A percentile compares a stretch with the other conserved stretches of the same genome.
phyloP scores from a whole-genome alignment of 64 coral and sea anemone genomes.

The Pocillopora verrucosa region DNA sequence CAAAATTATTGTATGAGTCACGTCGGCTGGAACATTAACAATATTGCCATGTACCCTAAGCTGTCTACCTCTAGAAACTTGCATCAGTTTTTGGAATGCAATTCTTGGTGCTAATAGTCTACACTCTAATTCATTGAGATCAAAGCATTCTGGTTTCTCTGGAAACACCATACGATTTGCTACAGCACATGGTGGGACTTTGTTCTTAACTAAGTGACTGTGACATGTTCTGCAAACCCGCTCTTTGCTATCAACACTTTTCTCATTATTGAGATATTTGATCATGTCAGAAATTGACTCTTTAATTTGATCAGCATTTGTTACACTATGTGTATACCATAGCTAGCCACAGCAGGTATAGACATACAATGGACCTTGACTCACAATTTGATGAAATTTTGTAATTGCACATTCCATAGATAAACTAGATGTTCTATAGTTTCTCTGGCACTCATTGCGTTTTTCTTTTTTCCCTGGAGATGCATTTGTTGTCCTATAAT shows the following conservation, averaged over 20 bases:
- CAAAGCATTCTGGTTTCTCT: neutral
- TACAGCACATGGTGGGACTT: conserved; percentile 25
- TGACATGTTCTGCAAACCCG: neutral
- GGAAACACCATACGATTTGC: conserved; percentile 41
- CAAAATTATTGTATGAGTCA: neutral
- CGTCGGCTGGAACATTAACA: neutral
- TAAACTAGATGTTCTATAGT: neutral
- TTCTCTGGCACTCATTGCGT: neutral
- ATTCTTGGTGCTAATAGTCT: too few species aligned
- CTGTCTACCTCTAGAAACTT: too few species aligned
- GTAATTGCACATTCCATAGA: too few species aligned
- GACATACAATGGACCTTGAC: neutral
- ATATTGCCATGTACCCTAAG: neutral
- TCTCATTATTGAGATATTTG: too few species aligned
- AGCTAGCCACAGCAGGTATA: conserved; percentile 6
- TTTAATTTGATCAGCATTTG: too few species aligned
- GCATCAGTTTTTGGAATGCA: too few species aligned
- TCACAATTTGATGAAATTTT: neutral
- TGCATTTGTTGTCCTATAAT: neutral
- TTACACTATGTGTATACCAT: neutral
- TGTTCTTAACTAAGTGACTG: conserved; percentile 28
- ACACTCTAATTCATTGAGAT: too few species aligned
- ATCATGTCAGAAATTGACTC: too few species aligned
- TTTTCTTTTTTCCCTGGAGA: neutral
- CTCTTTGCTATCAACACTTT: neutral